Evolutionary conservation across 2,888 invertebrate species (phyloP).

Genomic region (Volucella zonaria): DNA sequence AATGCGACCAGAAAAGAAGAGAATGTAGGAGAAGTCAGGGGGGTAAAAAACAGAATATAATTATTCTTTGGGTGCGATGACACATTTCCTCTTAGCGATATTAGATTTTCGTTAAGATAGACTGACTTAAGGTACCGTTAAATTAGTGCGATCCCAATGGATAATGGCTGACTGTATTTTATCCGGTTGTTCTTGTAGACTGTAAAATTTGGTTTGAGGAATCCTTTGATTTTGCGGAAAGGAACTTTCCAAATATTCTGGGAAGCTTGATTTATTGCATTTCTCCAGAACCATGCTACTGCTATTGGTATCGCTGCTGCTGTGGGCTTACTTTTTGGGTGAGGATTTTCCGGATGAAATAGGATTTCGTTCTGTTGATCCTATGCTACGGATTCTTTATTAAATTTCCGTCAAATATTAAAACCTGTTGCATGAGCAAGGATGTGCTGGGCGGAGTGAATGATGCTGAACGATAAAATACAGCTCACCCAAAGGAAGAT

Average conservation of each 20-base stretch:
- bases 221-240: conserved; percentile 58
- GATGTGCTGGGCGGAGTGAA: too few species aligned
- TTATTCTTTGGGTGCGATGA: conserved; percentile 68
- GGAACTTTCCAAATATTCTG: conserved; percentile 59
- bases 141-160: conserved; percentile 54
- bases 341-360: conserved; percentile 41
- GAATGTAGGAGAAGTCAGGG: not conserved
- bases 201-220: conserved; percentile 58
- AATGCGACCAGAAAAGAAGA: conserved; percentile 44
- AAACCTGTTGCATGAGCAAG: conserved; percentile 36
- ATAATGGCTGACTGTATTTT: conserved; percentile 32
- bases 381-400: conserved; percentile 48
- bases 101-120: conserved; percentile 70
- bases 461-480: conserved; percentile 14
- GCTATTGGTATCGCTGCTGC: conserved; percentile 2
- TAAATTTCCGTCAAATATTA: conserved; percentile 52
- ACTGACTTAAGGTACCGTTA: conserved; percentile 56
- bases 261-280: conserved; percentile 62
- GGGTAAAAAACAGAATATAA: conserved; percentile 57
- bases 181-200: conserved; percentile 25
- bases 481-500: not conserved
- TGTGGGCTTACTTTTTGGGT: conserved; percentile 17
- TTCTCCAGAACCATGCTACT: not conserved
- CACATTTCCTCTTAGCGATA: conserved; percentile 72
- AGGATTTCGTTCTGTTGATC: conserved; percentile 53